A percentile compares a stretch with the other conserved stretches of the same genome.
Evolutionary conservation across 2,888 invertebrate genomes (phyloP).

Genomic region (Cremastinae sp.): DNA sequence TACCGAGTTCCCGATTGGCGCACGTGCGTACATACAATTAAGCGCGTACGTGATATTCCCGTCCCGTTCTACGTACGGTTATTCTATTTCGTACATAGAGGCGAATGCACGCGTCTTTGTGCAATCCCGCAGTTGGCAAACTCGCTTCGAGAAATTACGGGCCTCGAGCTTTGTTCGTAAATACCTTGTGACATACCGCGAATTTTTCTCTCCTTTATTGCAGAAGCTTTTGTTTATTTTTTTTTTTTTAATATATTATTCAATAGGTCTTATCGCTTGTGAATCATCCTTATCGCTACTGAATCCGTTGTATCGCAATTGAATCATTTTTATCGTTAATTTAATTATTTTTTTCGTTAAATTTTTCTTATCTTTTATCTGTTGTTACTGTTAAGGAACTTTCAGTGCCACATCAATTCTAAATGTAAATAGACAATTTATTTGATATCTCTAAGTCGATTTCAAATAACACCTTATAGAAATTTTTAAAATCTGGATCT

Average conservation of each 20-base stretch:
- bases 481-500: too few species aligned
- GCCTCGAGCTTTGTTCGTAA: conserved; percentile 27
- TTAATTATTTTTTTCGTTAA: too few species aligned
- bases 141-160: conserved; percentile 49
- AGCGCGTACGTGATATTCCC: conserved; percentile 47
- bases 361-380: too few species aligned
- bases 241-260: conserved; percentile 6
- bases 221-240: background rate
- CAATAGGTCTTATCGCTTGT: background rate
- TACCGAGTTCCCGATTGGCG: conserved; percentile 29
- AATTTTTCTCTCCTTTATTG: conserved; percentile 18
- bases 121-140: conserved; percentile 52
- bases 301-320: too few species aligned
- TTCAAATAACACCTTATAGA: too few species aligned
- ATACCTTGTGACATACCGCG: conserved; percentile 30
- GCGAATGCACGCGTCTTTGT: background rate
- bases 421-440: too few species aligned
- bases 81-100: background rate
- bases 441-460: too few species aligned
- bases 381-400: too few species aligned
- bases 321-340: too few species aligned
- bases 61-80: background rate
- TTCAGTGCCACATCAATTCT: too few species aligned
- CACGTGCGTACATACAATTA: conserved; percentile 53
- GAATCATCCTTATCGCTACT: too few species aligned